phyloP scores from a whole-genome alignment of 2,113 vertebrate species.

The Oostethus manadensis region DNA sequence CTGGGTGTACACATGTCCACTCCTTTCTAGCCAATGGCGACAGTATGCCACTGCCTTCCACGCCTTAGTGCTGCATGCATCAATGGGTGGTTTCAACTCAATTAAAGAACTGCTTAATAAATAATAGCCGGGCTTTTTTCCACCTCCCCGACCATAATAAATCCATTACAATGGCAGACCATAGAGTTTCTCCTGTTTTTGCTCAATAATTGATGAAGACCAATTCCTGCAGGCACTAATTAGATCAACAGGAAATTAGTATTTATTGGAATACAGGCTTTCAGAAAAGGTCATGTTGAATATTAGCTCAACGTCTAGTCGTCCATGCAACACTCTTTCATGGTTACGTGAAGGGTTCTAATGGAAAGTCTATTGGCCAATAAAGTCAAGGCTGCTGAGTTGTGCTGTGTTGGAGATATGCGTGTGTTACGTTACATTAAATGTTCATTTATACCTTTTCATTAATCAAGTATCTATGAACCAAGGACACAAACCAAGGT shows the following conservation, averaged over 20 bases:
- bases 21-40: conserved; percentile 8
- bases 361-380: conserved; percentile 38
- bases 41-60: background rate
- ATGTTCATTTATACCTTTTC: no score
- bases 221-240: conserved; percentile 59
- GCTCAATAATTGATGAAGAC: conserved; percentile 68
- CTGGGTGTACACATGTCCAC: conserved; percentile 14
- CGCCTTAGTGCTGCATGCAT: conserved; percentile 5
- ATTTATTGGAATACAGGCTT: conserved; percentile 61
- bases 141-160: conserved; percentile 36
- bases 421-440: background rate
- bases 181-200: conserved; percentile 43
- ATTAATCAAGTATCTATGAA: no score
- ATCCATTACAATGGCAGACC: conserved; percentile 55
- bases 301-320: conserved; percentile 55
- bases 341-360: conserved; percentile 43
- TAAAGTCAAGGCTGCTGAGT: conserved; percentile 31
- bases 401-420: conserved; percentile 4
- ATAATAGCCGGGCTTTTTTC: conserved; percentile 39
- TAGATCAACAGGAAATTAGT: conserved; percentile 68
- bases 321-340: conserved; percentile 37
- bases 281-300: conserved; percentile 63
- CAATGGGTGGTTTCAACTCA: conserved; percentile 30
- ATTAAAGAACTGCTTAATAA: conserved; percentile 61
- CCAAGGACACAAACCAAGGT: no score